Base-by-base conservation (phyloP, 2,113 vertebrate species). In the Varanus salvator region DNA sequence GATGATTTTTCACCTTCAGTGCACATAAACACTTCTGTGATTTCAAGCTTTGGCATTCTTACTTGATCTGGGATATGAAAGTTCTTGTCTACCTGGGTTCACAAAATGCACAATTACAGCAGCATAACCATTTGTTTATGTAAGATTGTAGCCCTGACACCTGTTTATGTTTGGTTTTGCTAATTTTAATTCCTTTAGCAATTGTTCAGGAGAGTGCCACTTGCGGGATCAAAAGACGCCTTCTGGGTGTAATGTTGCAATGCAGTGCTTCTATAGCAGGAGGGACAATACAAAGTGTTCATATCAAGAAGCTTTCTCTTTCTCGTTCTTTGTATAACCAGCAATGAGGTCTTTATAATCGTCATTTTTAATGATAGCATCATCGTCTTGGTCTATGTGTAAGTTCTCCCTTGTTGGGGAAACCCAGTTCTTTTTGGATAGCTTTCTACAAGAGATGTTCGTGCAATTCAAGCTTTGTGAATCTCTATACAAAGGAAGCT, bases 151-250 rank as follows among this genome's bases (percentile, higher is more conserved):
- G 1, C 57, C 52, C 52, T 64, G 34, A 75, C 54, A n/a, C 48
- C 78, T 72, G 57, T 84, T 89, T 84, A 48, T n/a, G 23, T 34
- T 19, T 25, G 68, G 60, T 68, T 68, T 68, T 89, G 57, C 74
- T 89, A 68, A 69, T 84, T 66, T 77, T n/a, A 77, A 68, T 52
- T 52, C 81, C 38, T 84, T 66, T 69, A 84, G 11, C 60, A 89
- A 66, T 89, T 89, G 71, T 83, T 84, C 31, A 23, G 66, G 68
- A 71, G 31, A 84, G 27, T 72, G 60, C 19, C 71, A 84, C 38
- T 50, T 27, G 14, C 48, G 9, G 48, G 85, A 52, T 85, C 52
- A 84, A 84, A 84, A 74, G 71, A 77, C 50, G 38, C 57, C 57
- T 76, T 89, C 71, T 31, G 77, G 57, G 78, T 84, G 11, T 25